Percentiles rank a stretch among this genome's conserved stretches.
phyloP scores from a whole-genome alignment of 1,140 invertebrate genomes.

The Lordiphosa mommai region DNA sequence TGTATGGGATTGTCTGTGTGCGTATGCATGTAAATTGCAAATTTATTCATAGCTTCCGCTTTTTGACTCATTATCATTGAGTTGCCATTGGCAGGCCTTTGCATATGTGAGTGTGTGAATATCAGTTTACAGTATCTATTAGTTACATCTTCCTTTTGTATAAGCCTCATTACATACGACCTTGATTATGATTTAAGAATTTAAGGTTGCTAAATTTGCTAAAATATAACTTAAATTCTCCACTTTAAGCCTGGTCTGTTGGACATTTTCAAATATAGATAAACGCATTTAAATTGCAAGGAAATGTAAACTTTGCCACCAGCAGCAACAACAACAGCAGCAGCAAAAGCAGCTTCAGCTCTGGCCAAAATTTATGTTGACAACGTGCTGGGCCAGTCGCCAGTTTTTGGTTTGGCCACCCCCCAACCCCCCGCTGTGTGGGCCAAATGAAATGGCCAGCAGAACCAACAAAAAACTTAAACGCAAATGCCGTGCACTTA shows the following conservation, averaged over 20 bases:
- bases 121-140: constrained; percentile 10
- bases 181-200: background rate
- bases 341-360: background rate
- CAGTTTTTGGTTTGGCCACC: constrained; percentile 4
- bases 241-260: constrained; percentile 29
- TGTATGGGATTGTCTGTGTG: constrained; percentile 2
- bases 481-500: constrained; percentile 52
- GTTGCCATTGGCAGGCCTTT: constrained; percentile 12
- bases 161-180: too few relatives aligned
- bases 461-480: constrained; percentile 10
- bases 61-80: constrained; percentile 62
- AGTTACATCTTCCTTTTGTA: constrained; percentile 16
- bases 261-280: constrained; percentile 44
- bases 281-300: constrained; percentile 65
- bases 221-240: constrained; percentile 7
- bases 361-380: constrained; percentile 66
- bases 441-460: constrained; percentile 43
- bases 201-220: background rate
- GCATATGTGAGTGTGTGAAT: background rate
- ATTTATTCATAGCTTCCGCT: constrained; percentile 70
- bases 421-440: constrained; percentile 5
- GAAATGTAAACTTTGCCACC: constrained; percentile 59
- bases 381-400: constrained; percentile 58
- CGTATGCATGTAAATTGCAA: constrained; percentile 20
- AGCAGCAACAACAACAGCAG: constrained; percentile 22